Evolutionary conservation across 2,888 invertebrate species (phyloP), one percentile per base, ranked within the genome.

Genomic region (Drosophila falleni): DNA sequence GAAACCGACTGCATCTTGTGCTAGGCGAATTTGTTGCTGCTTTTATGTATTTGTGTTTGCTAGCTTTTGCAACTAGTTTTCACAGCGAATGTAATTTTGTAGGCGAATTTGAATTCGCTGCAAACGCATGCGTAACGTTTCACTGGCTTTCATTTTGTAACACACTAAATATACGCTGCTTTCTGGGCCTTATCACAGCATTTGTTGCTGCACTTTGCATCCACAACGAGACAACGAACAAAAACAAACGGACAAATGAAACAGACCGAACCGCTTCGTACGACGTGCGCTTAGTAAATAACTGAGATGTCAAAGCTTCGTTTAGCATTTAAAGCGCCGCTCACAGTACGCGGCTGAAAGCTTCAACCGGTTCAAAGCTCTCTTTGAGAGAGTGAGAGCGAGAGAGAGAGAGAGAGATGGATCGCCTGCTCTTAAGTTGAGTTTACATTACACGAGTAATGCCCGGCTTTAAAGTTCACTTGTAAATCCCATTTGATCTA

Each of bases 101-200:
- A 37, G 33, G 42, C 59, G 64, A 66, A 63, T 71, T 76, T 69
- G 71, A 50, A 53, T 73, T 83, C 80, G 60, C 74, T 72, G 80
- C 75, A 72, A 56, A 69, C 83, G 88, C 88, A 74, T 86, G 83
- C 74, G 75, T 67, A 86, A 74, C 80, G 71, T 83, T 61, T 88
- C 83, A 78, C 86, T 83, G 69, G 80, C 71, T 82, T 88, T 86
- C 84, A 84, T 88, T 72, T 89, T 86, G 76, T 66, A 64, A 37
- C 46, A 71, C 69, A 56, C 31, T 51, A n/a, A 42, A 6, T 54
- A 56, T 68, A 26, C 46, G 23, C 11, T 35, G 39, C 37, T 46
- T 66, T 51, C 33, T 35, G 55, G 6, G 11, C 42, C 63, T 69
- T 70, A 79, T 69, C 71, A 72, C 67, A 23, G 46, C 46, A 68